Percentiles rank a stretch among this genome's conserved stretches.
Evolutionary conservation across 1,140 invertebrate genomes (phyloP).

Genomic region (Hesperophylax magnus): DNA sequence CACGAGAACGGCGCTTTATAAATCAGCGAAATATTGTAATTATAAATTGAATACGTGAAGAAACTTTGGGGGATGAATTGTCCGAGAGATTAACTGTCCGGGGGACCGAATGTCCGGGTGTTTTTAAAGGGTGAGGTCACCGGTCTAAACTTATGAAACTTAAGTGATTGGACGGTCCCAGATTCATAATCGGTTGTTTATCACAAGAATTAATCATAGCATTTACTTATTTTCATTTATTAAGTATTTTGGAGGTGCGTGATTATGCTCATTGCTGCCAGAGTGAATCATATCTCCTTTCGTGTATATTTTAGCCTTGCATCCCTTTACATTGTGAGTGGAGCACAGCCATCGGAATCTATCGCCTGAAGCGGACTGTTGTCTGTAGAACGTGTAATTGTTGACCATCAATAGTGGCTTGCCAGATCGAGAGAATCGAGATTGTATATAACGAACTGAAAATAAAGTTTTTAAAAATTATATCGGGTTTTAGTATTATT

Average conservation of each 20-base stretch:
- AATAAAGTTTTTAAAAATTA: neutral
- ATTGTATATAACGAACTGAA: conserved; percentile 13
- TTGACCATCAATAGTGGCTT: conserved; percentile 1
- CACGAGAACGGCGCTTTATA: no score
- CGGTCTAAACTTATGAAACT: neutral
- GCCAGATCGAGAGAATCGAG: neutral
- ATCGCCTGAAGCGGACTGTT: neutral
- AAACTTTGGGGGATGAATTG: no score
- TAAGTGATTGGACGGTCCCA: neutral
- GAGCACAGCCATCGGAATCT: conserved; percentile 60
- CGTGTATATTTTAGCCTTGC: conserved; percentile 61
- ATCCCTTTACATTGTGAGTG: conserved; percentile 60
- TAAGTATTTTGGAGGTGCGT: conserved; percentile 25
- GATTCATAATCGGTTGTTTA: neutral
- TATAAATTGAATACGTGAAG: no score
- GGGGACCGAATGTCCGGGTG: neutral
- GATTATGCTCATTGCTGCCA: conserved; percentile 56
- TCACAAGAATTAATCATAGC: neutral
- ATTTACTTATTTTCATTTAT: neutral
- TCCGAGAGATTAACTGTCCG: no score
- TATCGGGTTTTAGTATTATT: no score
- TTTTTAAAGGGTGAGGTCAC: neutral
- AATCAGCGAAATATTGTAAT: no score
- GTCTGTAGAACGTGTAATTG: conserved; percentile 24
- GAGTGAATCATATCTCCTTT: conserved; percentile 55